Conservation (phyloP, 2,113 vertebrate species). For the Gracilinanus agilis region DNA sequence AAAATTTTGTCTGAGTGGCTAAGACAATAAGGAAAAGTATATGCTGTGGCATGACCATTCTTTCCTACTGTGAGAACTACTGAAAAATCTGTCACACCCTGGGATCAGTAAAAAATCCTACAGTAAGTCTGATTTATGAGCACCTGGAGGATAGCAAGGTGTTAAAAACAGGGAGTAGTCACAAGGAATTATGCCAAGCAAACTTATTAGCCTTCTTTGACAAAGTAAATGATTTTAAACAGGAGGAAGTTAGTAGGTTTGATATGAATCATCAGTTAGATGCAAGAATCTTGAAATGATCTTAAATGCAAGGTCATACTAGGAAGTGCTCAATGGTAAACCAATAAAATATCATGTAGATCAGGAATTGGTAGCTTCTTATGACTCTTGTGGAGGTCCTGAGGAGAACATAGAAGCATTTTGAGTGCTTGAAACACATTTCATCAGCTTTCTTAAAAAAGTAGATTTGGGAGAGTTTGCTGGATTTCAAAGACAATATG, state of each 20-base stretch:
- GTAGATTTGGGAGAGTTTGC: background rate
- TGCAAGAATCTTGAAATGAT: background rate
- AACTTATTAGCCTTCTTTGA: background rate
- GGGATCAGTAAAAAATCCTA: background rate
- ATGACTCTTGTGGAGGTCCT: background rate
- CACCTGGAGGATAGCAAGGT: background rate
- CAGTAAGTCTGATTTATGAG: background rate
- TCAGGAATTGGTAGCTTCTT: slow-evolving; percentile 9
- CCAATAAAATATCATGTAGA: background rate
- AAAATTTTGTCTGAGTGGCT: background rate
- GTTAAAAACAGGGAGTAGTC: slow-evolving; percentile 14
- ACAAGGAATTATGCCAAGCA: background rate
- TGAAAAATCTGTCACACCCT: background rate
- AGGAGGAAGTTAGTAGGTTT: background rate
- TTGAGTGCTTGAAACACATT: background rate
- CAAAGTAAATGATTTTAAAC: background rate
- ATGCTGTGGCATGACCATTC: background rate
- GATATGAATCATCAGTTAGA: slow-evolving; percentile 3
- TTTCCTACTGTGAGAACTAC: background rate
- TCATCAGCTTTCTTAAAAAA: background rate
- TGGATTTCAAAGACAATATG: background rate
- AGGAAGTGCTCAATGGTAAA: background rate
- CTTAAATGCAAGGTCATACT: background rate
- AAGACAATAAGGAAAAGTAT: background rate
- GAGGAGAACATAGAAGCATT: slow-evolving; percentile 11